Base-by-base conservation (phyloP, 2,113 vertebrate genomes). In the Dicentrarchus labrax region DNA sequence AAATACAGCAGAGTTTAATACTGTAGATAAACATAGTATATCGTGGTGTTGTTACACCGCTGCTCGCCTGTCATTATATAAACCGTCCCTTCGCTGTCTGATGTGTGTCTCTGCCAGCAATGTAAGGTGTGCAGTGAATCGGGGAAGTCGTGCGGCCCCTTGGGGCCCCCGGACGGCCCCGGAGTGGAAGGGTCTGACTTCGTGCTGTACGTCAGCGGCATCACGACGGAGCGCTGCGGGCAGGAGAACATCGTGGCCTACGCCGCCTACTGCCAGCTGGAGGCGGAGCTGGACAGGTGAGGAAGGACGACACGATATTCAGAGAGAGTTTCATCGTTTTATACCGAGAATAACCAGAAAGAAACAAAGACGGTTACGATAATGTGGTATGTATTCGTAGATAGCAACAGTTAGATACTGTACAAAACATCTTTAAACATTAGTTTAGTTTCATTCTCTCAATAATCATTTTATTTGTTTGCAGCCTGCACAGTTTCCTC, bases 181-280 rank as follows among this genome's bases (percentile, higher is more conserved):
- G 98, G 98, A 0, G 91, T 99, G 81, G 93, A 85, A n/a, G 97
- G 97, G 30, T 96, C 97, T 0, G 98, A 99, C 94, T 99, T 99
- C 38, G 93, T 99, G 36, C 96, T 99, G 0, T 99, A 99, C 0
- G 97, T 99, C 3, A 98, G 98, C 65, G 98, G 97, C 30, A 84
- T 98, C 92, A 97, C 96, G 38, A 99, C 98, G 0, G 97, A 99
- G 79, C 96, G 98, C 41, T 99, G 98, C 66, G 97, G 97, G 38
- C 97, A 97, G 87, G 98, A 99, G 91, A 99, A 98, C 85, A 99
- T 99, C 48, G 98, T 99, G 75, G 98, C 98, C 0, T 99, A 99
- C 4, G 98, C 98, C 62, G 98, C 98, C 4, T 99, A 99, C 89
- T 99, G 98, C 91, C 98, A 99, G 9, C 96, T 99, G 89, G 98